Evolutionary conservation across 2,797 vertebrate species (phyloP).

Genomic region (Podarcis lilfordi): DNA sequence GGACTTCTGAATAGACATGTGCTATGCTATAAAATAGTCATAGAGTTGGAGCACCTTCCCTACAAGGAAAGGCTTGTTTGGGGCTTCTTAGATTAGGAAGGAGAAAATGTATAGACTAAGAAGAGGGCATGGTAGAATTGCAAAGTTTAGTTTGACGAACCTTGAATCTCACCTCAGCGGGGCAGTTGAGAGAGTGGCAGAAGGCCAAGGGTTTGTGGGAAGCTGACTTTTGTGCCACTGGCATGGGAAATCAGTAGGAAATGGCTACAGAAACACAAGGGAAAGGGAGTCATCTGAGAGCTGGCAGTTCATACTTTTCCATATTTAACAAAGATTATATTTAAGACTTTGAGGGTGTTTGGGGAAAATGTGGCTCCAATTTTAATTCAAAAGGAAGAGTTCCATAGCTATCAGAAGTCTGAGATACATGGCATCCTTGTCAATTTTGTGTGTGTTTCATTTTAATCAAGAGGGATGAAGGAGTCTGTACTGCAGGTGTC

Average conservation of each 20-base stretch:
- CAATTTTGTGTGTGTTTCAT: not conserved
- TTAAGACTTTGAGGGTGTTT: not conserved
- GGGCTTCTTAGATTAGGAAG: no score
- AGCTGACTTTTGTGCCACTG: not conserved
- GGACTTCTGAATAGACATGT: no score
- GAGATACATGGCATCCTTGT: no score
- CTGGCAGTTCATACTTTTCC: not conserved
- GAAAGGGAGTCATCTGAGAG: not conserved
- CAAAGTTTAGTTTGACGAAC: no score
- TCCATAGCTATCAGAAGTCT: not conserved
- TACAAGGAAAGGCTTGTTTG: no score
- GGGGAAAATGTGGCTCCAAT: not conserved
- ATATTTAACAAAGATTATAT: not conserved
- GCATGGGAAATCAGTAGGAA: not conserved
- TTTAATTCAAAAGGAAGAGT: not conserved
- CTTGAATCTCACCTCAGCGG: no score
- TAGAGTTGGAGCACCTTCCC: no score
- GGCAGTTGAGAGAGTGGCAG: not conserved
- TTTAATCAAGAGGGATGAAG: not conserved
- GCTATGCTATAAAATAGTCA: no score
- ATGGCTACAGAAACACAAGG: not conserved
- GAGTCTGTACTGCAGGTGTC: not conserved
- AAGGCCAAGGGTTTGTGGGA: not conserved
- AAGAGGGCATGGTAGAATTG: no score
- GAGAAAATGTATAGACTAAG: no score